These are phyloP conservation scores for Catostomus latipinnis DNA, from an alignment of 2,797 vertebrate genomes.

Conservation along the genomic window DNA sequence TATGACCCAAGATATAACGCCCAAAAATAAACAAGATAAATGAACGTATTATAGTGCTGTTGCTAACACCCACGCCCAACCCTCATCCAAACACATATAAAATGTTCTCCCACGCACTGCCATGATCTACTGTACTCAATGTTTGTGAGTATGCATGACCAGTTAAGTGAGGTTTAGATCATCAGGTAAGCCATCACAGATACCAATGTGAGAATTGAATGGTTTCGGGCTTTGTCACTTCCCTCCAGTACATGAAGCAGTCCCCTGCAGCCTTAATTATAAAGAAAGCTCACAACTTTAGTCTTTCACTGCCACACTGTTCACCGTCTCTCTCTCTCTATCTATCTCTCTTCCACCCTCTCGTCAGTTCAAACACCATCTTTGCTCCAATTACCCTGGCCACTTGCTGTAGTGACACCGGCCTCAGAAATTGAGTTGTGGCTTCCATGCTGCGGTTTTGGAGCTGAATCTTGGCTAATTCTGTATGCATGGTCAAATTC, in stretches of 20 bases:
- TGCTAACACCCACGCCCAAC: neutral
- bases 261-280: constrained; percentile 78
- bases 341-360: constrained; percentile 55
- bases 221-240: constrained; percentile 55
- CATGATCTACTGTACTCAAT: neutral
- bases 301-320: constrained; percentile 19
- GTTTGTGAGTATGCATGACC: constrained; percentile 14
- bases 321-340: constrained; percentile 47
- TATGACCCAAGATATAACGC: neutral
- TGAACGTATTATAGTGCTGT: neutral
- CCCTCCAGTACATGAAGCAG: constrained; percentile 62
- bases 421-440: neutral
- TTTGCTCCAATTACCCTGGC: constrained; percentile 56
- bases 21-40: neutral
- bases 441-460: neutral
- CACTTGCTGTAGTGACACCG: constrained; percentile 20
- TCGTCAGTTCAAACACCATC: constrained; percentile 55
- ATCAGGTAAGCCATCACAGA: constrained; percentile 38
- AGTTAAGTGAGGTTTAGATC: constrained; percentile 34
- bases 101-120: neutral
- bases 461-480: neutral
- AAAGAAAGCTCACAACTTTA: constrained; percentile 34
- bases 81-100: neutral
- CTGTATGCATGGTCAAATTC: neutral
- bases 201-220: constrained; percentile 51